Conservation (phyloP, 2,888 invertebrate species). For the Calameuta pallipes region DNA sequence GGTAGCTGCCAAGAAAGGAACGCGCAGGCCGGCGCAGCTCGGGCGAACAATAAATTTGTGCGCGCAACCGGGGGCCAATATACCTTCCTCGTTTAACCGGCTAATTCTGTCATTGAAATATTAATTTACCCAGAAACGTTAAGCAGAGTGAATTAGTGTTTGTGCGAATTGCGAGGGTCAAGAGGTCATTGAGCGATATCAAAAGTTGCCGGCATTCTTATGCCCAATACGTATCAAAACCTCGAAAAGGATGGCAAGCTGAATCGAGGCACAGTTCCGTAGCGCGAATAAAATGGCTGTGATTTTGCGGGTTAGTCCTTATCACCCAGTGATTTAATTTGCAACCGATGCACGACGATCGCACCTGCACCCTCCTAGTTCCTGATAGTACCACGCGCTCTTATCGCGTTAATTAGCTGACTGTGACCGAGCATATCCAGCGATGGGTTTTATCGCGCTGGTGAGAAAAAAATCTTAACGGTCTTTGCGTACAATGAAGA, state of each 20-base stretch:
- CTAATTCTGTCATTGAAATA: constrained; percentile 17
- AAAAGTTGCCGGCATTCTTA: background rate
- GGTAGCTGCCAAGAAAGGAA: constrained; percentile 14
- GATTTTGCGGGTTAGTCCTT: constrained; percentile 35
- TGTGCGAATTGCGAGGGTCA: background rate
- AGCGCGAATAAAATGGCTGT: constrained; percentile 52
- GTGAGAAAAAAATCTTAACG: constrained; percentile 44
- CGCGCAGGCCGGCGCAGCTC: background rate
- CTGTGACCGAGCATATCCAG: background rate
- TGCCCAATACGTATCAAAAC: background rate
- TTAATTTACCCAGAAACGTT: background rate
- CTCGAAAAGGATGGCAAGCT: background rate
- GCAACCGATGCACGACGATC: background rate
- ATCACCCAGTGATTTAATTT: background rate
- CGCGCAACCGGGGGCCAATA: background rate
- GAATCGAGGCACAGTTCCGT: background rate
- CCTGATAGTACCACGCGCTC: background rate
- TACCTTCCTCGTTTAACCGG: background rate
- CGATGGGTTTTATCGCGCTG: constrained; percentile 38
- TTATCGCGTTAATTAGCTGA: background rate
- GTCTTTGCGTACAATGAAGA: background rate
- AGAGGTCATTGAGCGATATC: background rate
- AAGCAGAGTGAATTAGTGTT: background rate
- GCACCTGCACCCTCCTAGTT: background rate
- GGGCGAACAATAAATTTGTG: background rate